Percentiles rank a stretch among this genome's conserved stretches.
Evolutionary conservation across 2,113 vertebrate genomes (phyloP).

Genomic region (Odontesthes bonariensis): DNA sequence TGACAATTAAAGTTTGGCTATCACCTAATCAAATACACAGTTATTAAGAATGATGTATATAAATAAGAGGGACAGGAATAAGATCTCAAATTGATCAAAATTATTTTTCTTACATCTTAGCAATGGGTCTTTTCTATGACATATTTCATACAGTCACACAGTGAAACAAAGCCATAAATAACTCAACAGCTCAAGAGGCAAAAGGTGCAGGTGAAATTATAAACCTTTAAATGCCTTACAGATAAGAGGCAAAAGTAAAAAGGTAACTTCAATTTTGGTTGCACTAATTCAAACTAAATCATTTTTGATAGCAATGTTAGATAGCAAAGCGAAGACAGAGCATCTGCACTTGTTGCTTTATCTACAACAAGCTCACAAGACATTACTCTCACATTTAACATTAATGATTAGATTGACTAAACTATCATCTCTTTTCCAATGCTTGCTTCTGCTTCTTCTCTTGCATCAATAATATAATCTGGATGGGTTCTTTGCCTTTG

Average conservation of each 20-base stretch:
- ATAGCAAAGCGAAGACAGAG: neutral
- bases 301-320: neutral
- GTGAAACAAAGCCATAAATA: neutral
- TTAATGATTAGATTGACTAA: slow-evolving; percentile 7
- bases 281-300: neutral
- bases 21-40: neutral
- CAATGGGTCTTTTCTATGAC: too few relatives aligned
- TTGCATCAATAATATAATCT: slow-evolving; percentile 43
- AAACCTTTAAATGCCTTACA: neutral
- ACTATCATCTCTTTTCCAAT: slow-evolving; percentile 6
- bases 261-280: neutral
- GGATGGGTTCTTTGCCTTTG: slow-evolving; percentile 46
- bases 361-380: neutral
- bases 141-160: neutral
- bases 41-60: neutral
- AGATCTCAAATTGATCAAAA: too few relatives aligned
- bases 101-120: too few relatives aligned
- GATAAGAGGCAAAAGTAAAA: too few relatives aligned
- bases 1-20: neutral
- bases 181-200: neutral
- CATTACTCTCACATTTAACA: slow-evolving; percentile 34
- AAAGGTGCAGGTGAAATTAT: neutral
- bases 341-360: slow-evolving; percentile 2
- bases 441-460: slow-evolving; percentile 52
- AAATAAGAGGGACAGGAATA: too few relatives aligned